Evolutionary conservation across 2,888 invertebrate species (phyloP), one percentile per base, ranked within the genome.

Genomic region (Cryptosula pallasiana): DNA sequence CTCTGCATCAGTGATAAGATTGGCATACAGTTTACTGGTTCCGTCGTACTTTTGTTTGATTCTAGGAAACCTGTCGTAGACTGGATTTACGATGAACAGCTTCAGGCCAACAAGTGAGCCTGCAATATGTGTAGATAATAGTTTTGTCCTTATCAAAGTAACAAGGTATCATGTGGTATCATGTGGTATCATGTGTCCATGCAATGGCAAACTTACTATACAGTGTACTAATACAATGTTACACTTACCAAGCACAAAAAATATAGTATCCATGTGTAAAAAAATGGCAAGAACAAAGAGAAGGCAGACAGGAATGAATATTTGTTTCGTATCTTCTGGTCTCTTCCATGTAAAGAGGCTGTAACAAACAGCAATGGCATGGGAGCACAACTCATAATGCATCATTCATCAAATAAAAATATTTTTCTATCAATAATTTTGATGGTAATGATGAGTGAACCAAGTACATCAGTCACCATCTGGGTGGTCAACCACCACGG

Each of bases 51-150:
- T 83, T 73, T 79, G 79, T 63, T 84, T 82, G 27, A 87, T 79
- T 55, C 84, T 79, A 3, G 87, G 87, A 76, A 85, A 87, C 35
- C 82, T 80, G 74, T 81, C 78, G 78, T 85, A 87, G 35, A 87
- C 75, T 76, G 84, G 86, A 71, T 87, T 84, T 36, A 86, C 80
- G 36, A 87, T 75, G 76, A 87, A 87, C 71, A 87, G 73, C 75
- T 87, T 86, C 20, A 86, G 77, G 3, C 87, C 86, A 27, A 86
- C 55, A 36, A 78, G 79, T 13, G 83, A 55, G 55, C 82, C 82
- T 83, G 75, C 32, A 73, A 63, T 69, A 72, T n/a, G n/a, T n/a
- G n/a, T n/a, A n/a, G n/a, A n/a, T n/a, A n/a, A n/a, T n/a, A n/a
- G n/a, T n/a, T n/a, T n/a, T n/a, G n/a, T n/a, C n/a, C n/a, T n/a